Conservation (phyloP, 2,888 invertebrate genomes). For the Synergus gifuensis region DNA sequence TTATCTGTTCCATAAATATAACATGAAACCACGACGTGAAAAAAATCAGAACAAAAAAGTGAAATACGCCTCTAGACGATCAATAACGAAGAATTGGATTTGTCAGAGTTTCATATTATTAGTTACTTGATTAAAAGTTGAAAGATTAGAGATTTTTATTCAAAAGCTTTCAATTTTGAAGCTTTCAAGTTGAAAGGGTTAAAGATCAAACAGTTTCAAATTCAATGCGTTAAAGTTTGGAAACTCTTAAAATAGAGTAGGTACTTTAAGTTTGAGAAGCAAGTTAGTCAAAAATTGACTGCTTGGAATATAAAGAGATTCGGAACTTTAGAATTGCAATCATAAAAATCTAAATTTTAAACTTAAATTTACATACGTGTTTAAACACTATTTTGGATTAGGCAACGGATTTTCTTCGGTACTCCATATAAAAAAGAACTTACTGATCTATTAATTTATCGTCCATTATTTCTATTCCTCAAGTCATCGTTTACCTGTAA, state of each 20-base stretch:
- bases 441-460: background rate
- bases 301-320: background rate
- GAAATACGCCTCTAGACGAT: background rate
- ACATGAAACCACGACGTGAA: background rate
- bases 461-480: constrained; percentile 37
- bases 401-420: constrained; percentile 1
- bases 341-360: background rate
- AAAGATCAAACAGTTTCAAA: background rate
- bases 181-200: background rate
- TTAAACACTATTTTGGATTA: background rate
- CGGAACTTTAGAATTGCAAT: background rate
- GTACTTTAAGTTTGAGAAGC: background rate
- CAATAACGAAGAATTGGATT: background rate
- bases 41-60: background rate
- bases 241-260: background rate
- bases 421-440: background rate
- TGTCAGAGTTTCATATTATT: background rate
- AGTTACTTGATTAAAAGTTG: background rate
- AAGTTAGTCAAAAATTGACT: background rate
- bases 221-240: background rate
- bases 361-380: background rate
- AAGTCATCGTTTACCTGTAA: constrained; percentile 58
- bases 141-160: background rate
- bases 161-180: background rate
- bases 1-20: constrained; percentile 11